Evolutionary conservation across 1,140 invertebrate genomes (phyloP).

Genomic region (Eriocheir sinensis): DNA sequence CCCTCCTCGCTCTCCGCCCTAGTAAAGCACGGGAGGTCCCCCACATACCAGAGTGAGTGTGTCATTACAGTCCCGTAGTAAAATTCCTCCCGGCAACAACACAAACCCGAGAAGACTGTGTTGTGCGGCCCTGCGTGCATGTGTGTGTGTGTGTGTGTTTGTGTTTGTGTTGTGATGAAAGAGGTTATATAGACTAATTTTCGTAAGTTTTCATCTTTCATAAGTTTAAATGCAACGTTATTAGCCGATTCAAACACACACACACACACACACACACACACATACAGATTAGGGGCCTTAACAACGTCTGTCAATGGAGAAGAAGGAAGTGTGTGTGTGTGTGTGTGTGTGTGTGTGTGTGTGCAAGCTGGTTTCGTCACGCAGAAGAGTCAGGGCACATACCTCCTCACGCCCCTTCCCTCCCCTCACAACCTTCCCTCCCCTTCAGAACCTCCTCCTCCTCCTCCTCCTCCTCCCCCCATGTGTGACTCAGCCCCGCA

Average conservation of each 20-base stretch:
- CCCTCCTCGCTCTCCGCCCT: background rate
- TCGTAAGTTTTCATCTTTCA: too few relatives aligned
- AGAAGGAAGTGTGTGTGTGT: slow-evolving; percentile 1
- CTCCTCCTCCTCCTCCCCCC: slow-evolving; percentile 9
- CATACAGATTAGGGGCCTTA: background rate
- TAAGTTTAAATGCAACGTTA: too few relatives aligned
- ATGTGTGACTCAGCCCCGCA: background rate
- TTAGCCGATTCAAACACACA: background rate
- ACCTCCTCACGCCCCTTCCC: background rate
- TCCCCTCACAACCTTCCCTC: background rate
- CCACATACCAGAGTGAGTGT: background rate
- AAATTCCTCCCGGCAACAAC: slow-evolving; percentile 23
- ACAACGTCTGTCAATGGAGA: background rate
- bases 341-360: slow-evolving; percentile 22
- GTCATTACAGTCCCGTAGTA: slow-evolving; percentile 3
- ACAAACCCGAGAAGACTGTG: background rate
- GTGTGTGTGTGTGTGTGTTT: slow-evolving; percentile 34
- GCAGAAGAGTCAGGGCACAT: background rate
- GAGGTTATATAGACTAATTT: background rate
- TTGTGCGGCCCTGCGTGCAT: background rate
- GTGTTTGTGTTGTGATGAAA: background rate
- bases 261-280: slow-evolving; percentile 1
- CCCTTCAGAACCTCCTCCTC: background rate
- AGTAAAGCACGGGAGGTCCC: background rate
- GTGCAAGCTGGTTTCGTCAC: background rate